Evolutionary conservation across 2,888 invertebrate genomes (phyloP), one percentile per base, ranked within the genome.

Genomic region (Patella depressa): DNA sequence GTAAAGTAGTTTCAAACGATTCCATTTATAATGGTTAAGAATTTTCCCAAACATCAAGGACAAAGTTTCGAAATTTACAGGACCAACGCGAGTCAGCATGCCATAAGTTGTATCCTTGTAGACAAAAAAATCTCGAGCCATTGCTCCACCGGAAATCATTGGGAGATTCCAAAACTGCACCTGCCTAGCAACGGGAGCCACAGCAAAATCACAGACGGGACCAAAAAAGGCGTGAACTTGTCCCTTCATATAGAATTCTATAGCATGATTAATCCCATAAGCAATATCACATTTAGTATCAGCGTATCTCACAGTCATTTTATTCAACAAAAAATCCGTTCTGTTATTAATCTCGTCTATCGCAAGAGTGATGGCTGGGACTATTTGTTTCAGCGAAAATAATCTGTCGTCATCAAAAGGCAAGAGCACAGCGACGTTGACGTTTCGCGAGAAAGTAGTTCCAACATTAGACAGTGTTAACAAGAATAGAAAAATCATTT

Each of bases 111-210:
- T 69, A n/a, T 79, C 57, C n/a, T 82, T 79, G 3, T 77, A 70
- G 15, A 54, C 69, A 7, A 82, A 80, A 74, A 89, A 89, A 73
- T 88, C 89, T 24, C 76, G 73, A 0, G 88, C 88, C 79, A 88
- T 82, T 3, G 86, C 86, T 0, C 89, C 88, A 3, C 85, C 83
- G 15, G 97, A 96, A 85, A 97, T 96, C 85, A 97, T 95, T 0
- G 97, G 97, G 0, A 95, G 95, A 90, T 96, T 96, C 97, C 97
- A 97, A 90, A 96, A 80, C 24, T 59, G 29, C 45, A 59, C 79
- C 77, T 97, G 93, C 78, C 96, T 93, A 11, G 97, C 97, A 2
- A 97, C 96, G 0, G 97, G 97, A 88, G 97, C 97, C 85, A 97
- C 91, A 0, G 96, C 96, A 65, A 96, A 91, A 77, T 91, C 90